These are phyloP conservation scores for Pristionchus entomophagus DNA, from an alignment of 2,888 invertebrate species.

Conservation along the genomic window DNA sequence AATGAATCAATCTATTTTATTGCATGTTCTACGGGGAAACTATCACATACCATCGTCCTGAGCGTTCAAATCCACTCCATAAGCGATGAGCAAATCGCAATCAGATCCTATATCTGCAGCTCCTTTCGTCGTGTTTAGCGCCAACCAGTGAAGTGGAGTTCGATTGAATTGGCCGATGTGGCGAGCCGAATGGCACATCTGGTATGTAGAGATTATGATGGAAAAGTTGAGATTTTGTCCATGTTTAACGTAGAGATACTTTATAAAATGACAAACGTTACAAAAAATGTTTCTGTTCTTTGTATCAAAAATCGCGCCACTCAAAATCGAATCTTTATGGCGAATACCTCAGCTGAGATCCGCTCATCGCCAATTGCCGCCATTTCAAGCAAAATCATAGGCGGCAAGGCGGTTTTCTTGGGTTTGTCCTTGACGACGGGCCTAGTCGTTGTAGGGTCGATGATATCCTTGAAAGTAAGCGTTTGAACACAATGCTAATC, in stretches of 20 bases:
- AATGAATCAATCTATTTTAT: too few species aligned
- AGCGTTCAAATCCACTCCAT: neutral
- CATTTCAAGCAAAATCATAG: too few species aligned
- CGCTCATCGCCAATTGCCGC: too few species aligned
- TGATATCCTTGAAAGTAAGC: too few species aligned
- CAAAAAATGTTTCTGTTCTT: too few species aligned
- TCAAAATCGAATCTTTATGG: neutral
- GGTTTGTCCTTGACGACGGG: too few species aligned
- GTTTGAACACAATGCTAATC: too few species aligned
- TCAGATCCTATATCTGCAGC: neutral
- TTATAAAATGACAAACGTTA: too few species aligned
- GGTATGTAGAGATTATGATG: neutral
- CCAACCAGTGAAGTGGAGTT: constrained; percentile 2
- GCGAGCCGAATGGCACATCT: neutral
- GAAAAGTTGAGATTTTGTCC: neutral
- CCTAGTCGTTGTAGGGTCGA: too few species aligned
- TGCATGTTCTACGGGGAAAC: neutral
- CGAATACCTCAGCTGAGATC: too few species aligned
- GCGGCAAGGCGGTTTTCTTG: too few species aligned
- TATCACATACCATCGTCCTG: constrained; percentile 17
- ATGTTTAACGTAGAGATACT: too few species aligned
- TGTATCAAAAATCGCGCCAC: neutral
- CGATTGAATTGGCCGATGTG: neutral
- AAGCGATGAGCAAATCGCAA: neutral
- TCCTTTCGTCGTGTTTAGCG: neutral